Evolutionary conservation across 92 coral and sea anemone species (phyloP), one percentile per base, ranked within the genome.

Genomic region (Phymanthus crucifer): DNA sequence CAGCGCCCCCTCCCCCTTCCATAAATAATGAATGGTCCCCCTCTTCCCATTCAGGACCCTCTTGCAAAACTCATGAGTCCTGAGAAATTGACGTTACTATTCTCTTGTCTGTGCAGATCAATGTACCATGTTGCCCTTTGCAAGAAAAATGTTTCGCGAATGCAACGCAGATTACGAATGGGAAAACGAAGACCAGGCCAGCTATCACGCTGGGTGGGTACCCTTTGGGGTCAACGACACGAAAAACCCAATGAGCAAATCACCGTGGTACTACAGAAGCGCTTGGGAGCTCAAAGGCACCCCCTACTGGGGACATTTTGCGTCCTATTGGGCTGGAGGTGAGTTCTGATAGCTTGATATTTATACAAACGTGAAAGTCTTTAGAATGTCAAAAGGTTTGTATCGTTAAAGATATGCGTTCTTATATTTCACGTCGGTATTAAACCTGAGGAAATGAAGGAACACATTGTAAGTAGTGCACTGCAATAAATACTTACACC

Each of bases 311-410:
- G 98, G 95, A 52, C 29, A 67, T 37, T 95, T 93, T 80, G 97
- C 95, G 34, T 90, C 95, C 74, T 95, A 95, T 86, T 93, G 97
- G 98, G 98, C 91, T n/a, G 98, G 98, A 84, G 98, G 98, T 93
- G 66, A 66, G 90, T n/a, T n/a, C n/a, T n/a, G n/a, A n/a, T n/a
- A n/a, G n/a, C n/a, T n/a, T n/a, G n/a, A n/a, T n/a, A n/a, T n/a
- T n/a, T n/a, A n/a, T n/a, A n/a, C n/a, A n/a, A n/a, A n/a, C n/a
- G n/a, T n/a, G n/a, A n/a, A n/a, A n/a, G n/a, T n/a, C n/a, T n/a
- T n/a, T n/a, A n/a, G n/a, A n/a, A n/a, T n/a, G n/a, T n/a, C n/a
- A n/a, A n/a, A n/a, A n/a, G n/a, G n/a, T n/a, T n/a, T n/a, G n/a
- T n/a, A n/a, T n/a, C n/a, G n/a, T n/a, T n/a, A n/a, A n/a, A n/a